Evolutionary conservation across 2,797 vertebrate genomes (phyloP).

Genomic region (Sebastes diaconus): DNA sequence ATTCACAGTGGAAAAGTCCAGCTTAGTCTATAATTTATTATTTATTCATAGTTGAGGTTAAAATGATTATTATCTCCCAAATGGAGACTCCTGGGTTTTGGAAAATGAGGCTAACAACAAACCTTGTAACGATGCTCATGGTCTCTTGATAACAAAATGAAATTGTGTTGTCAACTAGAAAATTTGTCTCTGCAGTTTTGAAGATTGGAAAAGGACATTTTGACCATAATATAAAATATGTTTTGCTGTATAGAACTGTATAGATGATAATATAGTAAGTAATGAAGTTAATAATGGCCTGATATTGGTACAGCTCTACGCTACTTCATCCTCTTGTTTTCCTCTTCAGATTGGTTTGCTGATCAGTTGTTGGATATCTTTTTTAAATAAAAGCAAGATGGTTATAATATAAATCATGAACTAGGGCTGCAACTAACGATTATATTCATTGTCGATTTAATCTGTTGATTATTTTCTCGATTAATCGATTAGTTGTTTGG

Average conservation of each 20-base stretch:
- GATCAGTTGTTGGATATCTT: background rate
- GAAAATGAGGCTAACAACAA: background rate
- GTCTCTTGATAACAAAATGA: background rate
- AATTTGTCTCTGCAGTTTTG: background rate
- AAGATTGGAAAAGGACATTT: background rate
- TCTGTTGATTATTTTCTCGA: too few species aligned
- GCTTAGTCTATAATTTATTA: background rate
- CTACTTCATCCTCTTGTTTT: background rate
- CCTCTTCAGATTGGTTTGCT: background rate
- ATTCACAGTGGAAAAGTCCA: background rate
- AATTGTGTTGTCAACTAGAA: background rate
- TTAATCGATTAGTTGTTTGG: too few species aligned
- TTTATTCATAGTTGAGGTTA: constrained; percentile 5
- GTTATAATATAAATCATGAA: background rate
- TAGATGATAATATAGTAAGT: too few species aligned
- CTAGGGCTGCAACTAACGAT: too few species aligned
- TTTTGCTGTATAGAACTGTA: background rate
- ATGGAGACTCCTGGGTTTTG: background rate
- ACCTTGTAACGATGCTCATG: background rate
- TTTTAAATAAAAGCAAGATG: background rate
- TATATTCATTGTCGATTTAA: too few species aligned
- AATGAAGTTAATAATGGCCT: too few species aligned
- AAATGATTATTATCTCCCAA: constrained; percentile 2
- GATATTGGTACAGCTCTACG: background rate
- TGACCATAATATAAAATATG: background rate